A percentile compares a stretch with the other conserved stretches of the same genome.
phyloP scores from a whole-genome alignment of 2,888 invertebrate species.

The Disparrhopalites patrizii region DNA sequence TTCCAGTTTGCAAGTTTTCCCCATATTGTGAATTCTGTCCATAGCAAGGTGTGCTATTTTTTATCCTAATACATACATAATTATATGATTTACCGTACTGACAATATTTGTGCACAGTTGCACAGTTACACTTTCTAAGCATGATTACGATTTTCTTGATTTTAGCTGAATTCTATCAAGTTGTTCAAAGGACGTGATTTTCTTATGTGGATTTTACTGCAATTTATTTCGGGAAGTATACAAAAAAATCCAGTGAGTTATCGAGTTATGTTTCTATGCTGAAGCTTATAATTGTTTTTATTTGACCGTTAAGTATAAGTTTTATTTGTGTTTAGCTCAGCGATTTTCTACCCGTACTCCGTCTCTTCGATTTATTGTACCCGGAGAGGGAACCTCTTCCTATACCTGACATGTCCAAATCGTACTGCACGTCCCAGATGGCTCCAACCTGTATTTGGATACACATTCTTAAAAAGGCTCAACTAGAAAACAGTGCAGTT shows the following conservation, averaged over 20 bases:
- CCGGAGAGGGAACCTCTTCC: conserved; percentile 74
- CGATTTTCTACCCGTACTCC: conserved; percentile 83
- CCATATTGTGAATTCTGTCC: conserved; percentile 82
- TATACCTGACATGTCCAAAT: conserved; percentile 81
- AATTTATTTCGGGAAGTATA: conserved; percentile 95
- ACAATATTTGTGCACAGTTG: too few relatives aligned
- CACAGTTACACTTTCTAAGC: too few relatives aligned
- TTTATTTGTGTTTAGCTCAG: conserved; percentile 57
- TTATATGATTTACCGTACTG: too few relatives aligned
- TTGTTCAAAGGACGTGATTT: conserved; percentile 89
- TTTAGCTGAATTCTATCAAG: too few relatives aligned
- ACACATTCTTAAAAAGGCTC: conserved; percentile 89
- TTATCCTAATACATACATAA: conserved; percentile 11
- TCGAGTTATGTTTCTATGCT: background rate
- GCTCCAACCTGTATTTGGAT: conserved; percentile 96
- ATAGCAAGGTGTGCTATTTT: conserved; percentile 63
- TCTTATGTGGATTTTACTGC: conserved; percentile 97
- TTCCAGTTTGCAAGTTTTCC: conserved; percentile 92
- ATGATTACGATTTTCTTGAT: too few relatives aligned
- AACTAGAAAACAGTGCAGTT: conserved; percentile 73
- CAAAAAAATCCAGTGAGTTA: conserved; percentile 77
- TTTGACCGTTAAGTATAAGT: background rate
- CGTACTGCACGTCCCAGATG: conserved; percentile 84
- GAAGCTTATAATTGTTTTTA: background rate
- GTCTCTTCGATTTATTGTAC: conserved; percentile 85